A percentile compares a stretch with the other conserved stretches of the same genome.
These are phyloP conservation scores for Drosophila monieri DNA, from an alignment of 2,888 invertebrate species.

Conservation along the genomic window DNA sequence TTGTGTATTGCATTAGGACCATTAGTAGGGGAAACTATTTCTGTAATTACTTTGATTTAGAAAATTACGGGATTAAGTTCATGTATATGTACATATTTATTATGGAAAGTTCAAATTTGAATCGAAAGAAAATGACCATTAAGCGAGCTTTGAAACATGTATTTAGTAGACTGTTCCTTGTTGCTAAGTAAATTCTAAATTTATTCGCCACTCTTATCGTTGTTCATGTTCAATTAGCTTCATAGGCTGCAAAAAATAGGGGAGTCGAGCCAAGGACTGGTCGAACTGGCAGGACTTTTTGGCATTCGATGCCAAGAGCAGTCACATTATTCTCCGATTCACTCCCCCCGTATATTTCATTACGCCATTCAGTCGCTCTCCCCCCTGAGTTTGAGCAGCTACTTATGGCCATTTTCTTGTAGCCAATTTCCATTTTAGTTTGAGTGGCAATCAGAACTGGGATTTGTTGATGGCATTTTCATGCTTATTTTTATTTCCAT, in stretches of 20 bases:
- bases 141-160: not conserved
- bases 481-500: slow-evolving; percentile 57
- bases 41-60: slow-evolving; percentile 1
- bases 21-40: not conserved
- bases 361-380: slow-evolving; percentile 7
- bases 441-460: slow-evolving; percentile 58
- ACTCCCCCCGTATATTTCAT: slow-evolving; percentile 13
- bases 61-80: not conserved
- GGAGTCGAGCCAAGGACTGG: not conserved
- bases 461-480: slow-evolving; percentile 61
- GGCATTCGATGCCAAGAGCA: slow-evolving; percentile 30
- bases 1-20: slow-evolving; percentile 7
- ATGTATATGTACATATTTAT: not conserved
- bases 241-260: slow-evolving; percentile 10
- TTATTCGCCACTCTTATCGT: not conserved
- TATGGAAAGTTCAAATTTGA: not conserved
- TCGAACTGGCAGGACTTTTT: slow-evolving; percentile 12
- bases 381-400: slow-evolving; percentile 42
- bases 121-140: not conserved
- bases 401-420: slow-evolving; percentile 55
- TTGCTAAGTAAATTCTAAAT: not conserved
- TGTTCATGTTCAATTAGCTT: slow-evolving; percentile 41
- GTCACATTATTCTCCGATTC: slow-evolving; percentile 25
- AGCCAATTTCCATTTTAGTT: slow-evolving; percentile 64
- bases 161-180: not conserved